A percentile compares a stretch with the other conserved stretches of the same genome.
These are phyloP conservation scores for Scaeva pyrastri DNA, from an alignment of 2,888 invertebrate genomes.

Conservation along the genomic window DNA sequence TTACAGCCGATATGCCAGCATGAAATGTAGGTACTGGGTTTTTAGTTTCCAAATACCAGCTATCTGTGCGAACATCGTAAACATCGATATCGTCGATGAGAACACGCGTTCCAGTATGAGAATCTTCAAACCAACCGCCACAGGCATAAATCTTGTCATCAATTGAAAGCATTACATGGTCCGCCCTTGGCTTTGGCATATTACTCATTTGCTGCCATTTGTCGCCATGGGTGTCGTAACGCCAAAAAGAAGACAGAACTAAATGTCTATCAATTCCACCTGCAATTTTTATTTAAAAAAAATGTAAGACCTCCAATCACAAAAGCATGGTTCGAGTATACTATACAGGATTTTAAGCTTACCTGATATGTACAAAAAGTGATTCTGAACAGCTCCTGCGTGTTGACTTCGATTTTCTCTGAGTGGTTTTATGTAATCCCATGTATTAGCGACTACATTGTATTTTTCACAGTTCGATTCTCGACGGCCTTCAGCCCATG, in stretches of 20 bases:
- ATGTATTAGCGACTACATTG: constrained; percentile 85
- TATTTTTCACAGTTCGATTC: constrained; percentile 86
- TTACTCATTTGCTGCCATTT: constrained; percentile 85
- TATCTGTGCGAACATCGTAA: constrained; percentile 86
- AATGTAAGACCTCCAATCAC: constrained; percentile 67
- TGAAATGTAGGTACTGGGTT: constrained; percentile 89
- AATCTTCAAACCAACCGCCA: constrained; percentile 88
- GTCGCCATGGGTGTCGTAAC: constrained; percentile 85
- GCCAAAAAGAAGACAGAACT: constrained; percentile 84
- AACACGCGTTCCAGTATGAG: constrained; percentile 84
- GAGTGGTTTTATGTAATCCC: constrained; percentile 86
- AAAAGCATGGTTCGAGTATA: neutral
- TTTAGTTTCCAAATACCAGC: constrained; percentile 86
- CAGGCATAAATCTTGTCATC: constrained; percentile 87
- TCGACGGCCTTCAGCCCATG: constrained; percentile 81
- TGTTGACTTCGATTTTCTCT: constrained; percentile 87
- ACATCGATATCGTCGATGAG: constrained; percentile 87
- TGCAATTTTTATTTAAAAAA: too few species aligned
- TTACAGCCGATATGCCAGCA: constrained; percentile 87
- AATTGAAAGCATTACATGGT: constrained; percentile 87
- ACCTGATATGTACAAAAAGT: constrained; percentile 83
- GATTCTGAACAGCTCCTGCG: constrained; percentile 84
- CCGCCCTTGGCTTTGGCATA: constrained; percentile 87
- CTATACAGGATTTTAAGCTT: constrained; percentile 47
- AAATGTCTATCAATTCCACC: constrained; percentile 82